Base-by-base conservation (phyloP, 2,113 vertebrate species). In the Chroicocephalus ridibundus region DNA sequence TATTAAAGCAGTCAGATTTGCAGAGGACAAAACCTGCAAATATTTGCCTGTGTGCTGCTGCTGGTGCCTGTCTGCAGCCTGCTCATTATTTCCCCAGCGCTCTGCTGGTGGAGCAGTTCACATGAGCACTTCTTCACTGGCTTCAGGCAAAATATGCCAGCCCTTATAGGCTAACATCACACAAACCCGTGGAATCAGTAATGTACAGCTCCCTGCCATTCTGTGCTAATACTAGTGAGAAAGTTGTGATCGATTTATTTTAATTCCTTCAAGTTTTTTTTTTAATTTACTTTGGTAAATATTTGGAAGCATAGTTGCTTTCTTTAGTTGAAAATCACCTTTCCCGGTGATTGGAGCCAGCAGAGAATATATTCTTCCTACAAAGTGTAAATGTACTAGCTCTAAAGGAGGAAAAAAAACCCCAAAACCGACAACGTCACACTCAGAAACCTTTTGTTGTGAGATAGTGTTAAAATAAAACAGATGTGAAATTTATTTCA, bases 191-290 rank as follows among this genome's bases (percentile, higher is more conserved):
- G 36, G 32, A 32, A 27, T 31, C 29, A 1, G 38, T 76, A 46
- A 42, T 34, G 47, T 49, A 5, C 26, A n/a, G 26, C 36, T 60
- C 18, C 10, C 71, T 46, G 34, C 46, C 2, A 0, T 26, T 65
- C 44, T 10, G 11, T 51, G 40, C 19, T 61, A 42, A 14, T 27
- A 21, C 7, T 13, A 15, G 55, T 15, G n/a, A 61, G n/a, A 55
- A 77, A 14, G 34, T 15, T 2, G 4, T 2, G 5, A 5, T 49
- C 14, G 2, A 0, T 60, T 69, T 29, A 11, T 10, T 69, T n/a
- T 34, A 49, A 20, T 79, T 70, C 36, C 29, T 70, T 69, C 42
- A 9, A 20, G 36, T 10, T 54, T 19, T 38, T 80, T 66, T 40
- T 44, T 14, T 21, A 21, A 16, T 44, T 81, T 64, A 10, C 27